Evolutionary conservation across 2,888 invertebrate genomes (phyloP), one percentile per base, ranked within the genome.

Genomic region (Argyresthia albistria): DNA sequence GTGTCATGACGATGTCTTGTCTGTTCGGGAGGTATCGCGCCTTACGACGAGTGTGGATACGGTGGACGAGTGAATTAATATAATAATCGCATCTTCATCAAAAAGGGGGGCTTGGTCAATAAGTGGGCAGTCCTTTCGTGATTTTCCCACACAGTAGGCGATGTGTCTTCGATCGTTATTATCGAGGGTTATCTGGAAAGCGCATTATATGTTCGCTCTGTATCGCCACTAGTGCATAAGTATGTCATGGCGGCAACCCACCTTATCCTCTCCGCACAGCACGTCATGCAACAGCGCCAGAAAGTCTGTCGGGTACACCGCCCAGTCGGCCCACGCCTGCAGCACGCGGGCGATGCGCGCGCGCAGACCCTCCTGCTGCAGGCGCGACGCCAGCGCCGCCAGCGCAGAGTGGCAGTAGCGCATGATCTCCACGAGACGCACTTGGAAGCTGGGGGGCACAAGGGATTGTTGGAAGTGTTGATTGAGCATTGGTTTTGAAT

Each of bases 251-350:
- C 9, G 36, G 36, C 36, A n/a, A n/a, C 52, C 16, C 54, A 76
- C 76, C 72, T 80, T 80, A 14, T 76, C 76, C 11, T 82, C 88
- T 4, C 99, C 99, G 3, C 98, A 87, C 78, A 99, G 99, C 10
- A 95, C 90, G 68, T 97, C 95, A 73, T 97, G 96, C 56, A 98
- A 82, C 69, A 92, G 93, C 57, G 94, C 91, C 57, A 99, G 89
- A 77, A 95, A 95, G 60, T 98, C 97, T 54, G 95, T 94, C 0
- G 98, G 95, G 86, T 99, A 99, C 56, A 99, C 93, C 12, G 96
- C 93, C 93, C 97, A 97, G 73, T 99, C 99, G 76, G 98, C 98
- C 98, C 99, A 99, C 1, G 98, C 97, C 67, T 96, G 92, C 73
- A 99, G 92, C 63, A 96, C 94, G 66, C 94, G 91, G 73, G 97